Base-by-base conservation (phyloP, 1,140 invertebrate species). In the Achroia grisella region DNA sequence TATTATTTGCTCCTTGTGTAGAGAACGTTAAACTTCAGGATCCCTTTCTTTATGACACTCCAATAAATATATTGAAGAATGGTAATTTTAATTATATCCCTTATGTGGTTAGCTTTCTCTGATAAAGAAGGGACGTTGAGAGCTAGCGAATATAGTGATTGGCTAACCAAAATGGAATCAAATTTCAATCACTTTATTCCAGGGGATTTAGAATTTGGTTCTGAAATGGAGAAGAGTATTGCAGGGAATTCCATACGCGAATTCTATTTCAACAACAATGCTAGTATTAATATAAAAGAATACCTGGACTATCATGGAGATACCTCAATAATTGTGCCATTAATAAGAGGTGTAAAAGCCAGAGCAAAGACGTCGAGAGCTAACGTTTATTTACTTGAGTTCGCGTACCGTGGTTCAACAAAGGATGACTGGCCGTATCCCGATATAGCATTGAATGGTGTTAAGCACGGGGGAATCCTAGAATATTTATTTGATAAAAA, bases 281-380 rank as follows among this genome's bases (percentile, higher is more conserved):
- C 39, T 5, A 63, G 59, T 28, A 76, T 77, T 62, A n/a, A n/a
- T n/a, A 59, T 81, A 34, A 62, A 77, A 43, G 75, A 81, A 49
- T 85, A 59, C 39, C 63, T 85, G 14, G 69, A 74, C 9, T 85
- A 73, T 36, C 52, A 74, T 17, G 81, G 81, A 32, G 80, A 85
- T 36, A 64, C 65, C 13, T 57, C 71, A n/a, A 48, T 78, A 11
- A 41, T 70, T 4, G 51, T 76, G 2, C 58, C 81, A 4, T 48
- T 64, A 1, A 78, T 74, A 11, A 58, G 64, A 62, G 63, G 59
- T 23, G 59, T 52, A 1, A 56, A 54, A 4, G 73, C 79, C 45
- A 69, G 80, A 44, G 66, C 61, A 0, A 10, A 40, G 0, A 74
- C 60, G 1, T 78, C 76, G 0, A 59, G 9, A 12, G 52, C 58